Base-by-base conservation (phyloP, 2,888 invertebrate species). In the Meganola albula region DNA sequence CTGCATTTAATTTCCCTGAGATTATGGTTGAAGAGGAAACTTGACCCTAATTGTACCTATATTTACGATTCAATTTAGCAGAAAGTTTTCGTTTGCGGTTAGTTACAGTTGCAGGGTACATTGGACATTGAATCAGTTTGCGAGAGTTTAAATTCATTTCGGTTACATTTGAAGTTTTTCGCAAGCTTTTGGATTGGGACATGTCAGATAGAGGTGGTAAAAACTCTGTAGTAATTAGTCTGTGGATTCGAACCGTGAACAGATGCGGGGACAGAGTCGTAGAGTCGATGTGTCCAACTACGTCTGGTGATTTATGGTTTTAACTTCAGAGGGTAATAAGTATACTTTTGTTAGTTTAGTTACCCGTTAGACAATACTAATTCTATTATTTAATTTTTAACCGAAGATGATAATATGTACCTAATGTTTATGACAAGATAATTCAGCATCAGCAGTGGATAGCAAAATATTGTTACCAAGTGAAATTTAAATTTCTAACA, bases 171-270 rank as follows among this genome's bases (percentile, higher is more conserved):
- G 42, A 55, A 61, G 51, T 59, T 66, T 65, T 63, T 54, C 56
- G 50, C 47, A 49, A 53, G 55, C 58, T 59, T 55, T 62, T 63
- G 62, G 66, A 53, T 60, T 63, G 63, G 61, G 71, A 64, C 65
- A 72, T 63, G 65, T 68, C 61, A 67, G 58, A 61, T 66, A 40
- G 60, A 63, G 63, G 63, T 62, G 66, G 72, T 73, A 74, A 74
- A 76, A 75, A 76, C 69, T 70, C 63, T 53, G 65, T 51, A 57
- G 74, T 80, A 82, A 82, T 82, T 79, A 82, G 78, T 77, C 65
- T 72, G 70, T 71, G 67, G 61, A 74, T 61, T 46, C 61, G 64
- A 71, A 71, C 74, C 67, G 73, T 73, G 71, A 74, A 74, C 71
- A 66, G 67, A 60, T 55, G 58, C 62, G 53, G 49, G 37, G 51